Evolutionary conservation across 2,113 vertebrate species (phyloP), one percentile per base, ranked within the genome.

Genomic region (Myocastor coypus): DNA sequence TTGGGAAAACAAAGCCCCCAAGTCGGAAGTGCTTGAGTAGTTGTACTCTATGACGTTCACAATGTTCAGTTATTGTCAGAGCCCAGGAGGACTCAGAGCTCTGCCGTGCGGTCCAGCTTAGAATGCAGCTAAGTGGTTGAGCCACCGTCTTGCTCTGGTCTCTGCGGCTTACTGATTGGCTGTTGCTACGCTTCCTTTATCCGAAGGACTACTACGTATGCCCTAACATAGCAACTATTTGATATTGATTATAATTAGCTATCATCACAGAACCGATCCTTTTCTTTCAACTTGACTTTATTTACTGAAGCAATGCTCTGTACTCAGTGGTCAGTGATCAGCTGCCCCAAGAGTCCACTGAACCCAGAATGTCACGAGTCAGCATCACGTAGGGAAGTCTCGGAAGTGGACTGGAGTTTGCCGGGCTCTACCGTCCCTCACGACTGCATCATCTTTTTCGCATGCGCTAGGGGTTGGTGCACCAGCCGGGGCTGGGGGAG

Each of bases 141-240:
- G 57, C 1, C 4, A 10, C 75, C 20, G 16, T 2, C 42, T 26
- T 7, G 19, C 50, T 11, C 52, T 4, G 55, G 77, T 19, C 50
- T 10, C 34, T 30, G 1, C 0, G 5, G 20, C 5, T n/a, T 64
- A 28, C 0, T 32, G 55, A 80, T 8, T 1, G 14, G 37, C 14
- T 42, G 63, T 64, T 68, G 17, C 7, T 26, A 46, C 1, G 1
- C 16, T 5, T 34, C 7, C 34, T 68, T n/a, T 34, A n/a, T 71
- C 78, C 16, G 4, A 22, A 80, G 68, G 14, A 40, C 73, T 0
- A n/a, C n/a, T n/a, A n/a, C n/a, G n/a, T n/a, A 2, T 3, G 37
- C 40, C 63, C 61, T 11, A 0, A 83, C 22, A 17, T 5, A 40
- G 30, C 13, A 68, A 46, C 2, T 19, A 30, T 68, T 75, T 24